Percentiles rank a stretch among this genome's conserved stretches.
Conservation (phyloP, 1,140 invertebrate species). For the Heliothis subflexa region DNA sequence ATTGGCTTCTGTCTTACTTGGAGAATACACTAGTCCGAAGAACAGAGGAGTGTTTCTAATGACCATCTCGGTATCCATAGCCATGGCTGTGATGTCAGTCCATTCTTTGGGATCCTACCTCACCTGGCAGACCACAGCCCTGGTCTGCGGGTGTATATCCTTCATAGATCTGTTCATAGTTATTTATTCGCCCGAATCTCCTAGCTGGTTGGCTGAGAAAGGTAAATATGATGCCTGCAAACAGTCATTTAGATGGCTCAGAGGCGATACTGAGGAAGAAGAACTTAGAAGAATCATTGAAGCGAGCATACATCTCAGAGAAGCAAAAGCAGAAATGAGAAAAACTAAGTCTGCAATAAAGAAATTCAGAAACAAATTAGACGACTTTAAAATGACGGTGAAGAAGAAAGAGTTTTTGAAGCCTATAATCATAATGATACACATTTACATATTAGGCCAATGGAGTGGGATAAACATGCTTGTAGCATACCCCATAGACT, state of each 20-base stretch:
- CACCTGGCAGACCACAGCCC: constrained; percentile 59
- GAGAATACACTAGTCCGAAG: constrained; percentile 66
- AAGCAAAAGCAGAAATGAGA: constrained; percentile 57
- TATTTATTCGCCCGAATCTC: constrained; percentile 65
- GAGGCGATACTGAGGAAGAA: constrained; percentile 62
- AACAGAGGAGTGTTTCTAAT: constrained; percentile 66
- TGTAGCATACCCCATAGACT: constrained; percentile 62
- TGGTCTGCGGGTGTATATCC: constrained; percentile 54
- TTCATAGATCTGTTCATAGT: constrained; percentile 62
- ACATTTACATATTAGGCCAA: constrained; percentile 62
- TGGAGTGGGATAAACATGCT: constrained; percentile 65
- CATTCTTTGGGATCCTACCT: constrained; percentile 61
- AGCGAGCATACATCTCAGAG: constrained; percentile 56
- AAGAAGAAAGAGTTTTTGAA: constrained; percentile 67
- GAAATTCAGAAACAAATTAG: constrained; percentile 53
- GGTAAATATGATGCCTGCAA: constrained; percentile 61
- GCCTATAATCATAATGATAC: constrained; percentile 69
- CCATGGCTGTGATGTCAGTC: constrained; percentile 56
- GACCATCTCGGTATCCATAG: constrained; percentile 57
- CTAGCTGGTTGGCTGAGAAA: constrained; percentile 63
- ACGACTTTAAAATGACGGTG: constrained; percentile 56
- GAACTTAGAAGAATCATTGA: constrained; percentile 66
- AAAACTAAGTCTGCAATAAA: constrained; percentile 55
- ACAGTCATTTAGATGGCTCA: constrained; percentile 62
- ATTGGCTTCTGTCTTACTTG: constrained; percentile 63